A percentile compares a stretch with the other conserved stretches of the same genome.
These are phyloP conservation scores for Trichopoda pennipes DNA, from an alignment of 2,888 invertebrate genomes.

Conservation along the genomic window DNA sequence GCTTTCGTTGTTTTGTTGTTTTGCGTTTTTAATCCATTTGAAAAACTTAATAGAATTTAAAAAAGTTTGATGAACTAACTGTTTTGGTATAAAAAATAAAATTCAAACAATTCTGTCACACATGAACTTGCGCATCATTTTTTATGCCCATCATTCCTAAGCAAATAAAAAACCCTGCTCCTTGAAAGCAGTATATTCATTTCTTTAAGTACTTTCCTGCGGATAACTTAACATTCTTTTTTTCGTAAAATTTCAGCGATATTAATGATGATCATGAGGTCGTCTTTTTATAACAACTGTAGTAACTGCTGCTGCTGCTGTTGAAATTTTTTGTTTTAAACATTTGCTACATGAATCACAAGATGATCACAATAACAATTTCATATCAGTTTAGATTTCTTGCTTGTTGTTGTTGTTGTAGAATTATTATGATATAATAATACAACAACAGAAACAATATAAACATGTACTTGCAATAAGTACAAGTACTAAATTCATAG, in stretches of 20 bases:
- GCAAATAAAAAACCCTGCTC: not conserved
- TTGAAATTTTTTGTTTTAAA: constrained; percentile 36
- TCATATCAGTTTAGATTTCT: constrained; percentile 11
- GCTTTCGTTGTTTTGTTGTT: too few species aligned
- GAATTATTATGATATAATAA: constrained; percentile 24
- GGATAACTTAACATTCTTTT: constrained; percentile 10
- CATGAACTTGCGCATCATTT: constrained; percentile 37
- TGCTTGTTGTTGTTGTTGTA: constrained; percentile 17
- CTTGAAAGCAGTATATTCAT: not conserved
- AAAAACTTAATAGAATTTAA: too few species aligned
- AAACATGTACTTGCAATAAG: constrained; percentile 18
- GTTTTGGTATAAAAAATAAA: not conserved
- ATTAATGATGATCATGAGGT: constrained; percentile 47
- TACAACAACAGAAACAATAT: constrained; percentile 21
- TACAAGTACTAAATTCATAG: constrained; percentile 46
- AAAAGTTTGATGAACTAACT: not conserved
- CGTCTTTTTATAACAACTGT: constrained; percentile 22
- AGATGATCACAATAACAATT: constrained; percentile 2
- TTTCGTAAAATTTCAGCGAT: constrained; percentile 17
- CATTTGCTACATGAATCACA: constrained; percentile 55
- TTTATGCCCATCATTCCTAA: constrained; percentile 10
- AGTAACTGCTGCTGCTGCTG: constrained; percentile 26
- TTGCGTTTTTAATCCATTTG: too few species aligned
- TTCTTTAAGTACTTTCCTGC: not conserved
- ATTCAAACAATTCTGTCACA: constrained; percentile 16